phyloP scores from a whole-genome alignment of 2,113 vertebrate species.

The Eleginops maclovinus region DNA sequence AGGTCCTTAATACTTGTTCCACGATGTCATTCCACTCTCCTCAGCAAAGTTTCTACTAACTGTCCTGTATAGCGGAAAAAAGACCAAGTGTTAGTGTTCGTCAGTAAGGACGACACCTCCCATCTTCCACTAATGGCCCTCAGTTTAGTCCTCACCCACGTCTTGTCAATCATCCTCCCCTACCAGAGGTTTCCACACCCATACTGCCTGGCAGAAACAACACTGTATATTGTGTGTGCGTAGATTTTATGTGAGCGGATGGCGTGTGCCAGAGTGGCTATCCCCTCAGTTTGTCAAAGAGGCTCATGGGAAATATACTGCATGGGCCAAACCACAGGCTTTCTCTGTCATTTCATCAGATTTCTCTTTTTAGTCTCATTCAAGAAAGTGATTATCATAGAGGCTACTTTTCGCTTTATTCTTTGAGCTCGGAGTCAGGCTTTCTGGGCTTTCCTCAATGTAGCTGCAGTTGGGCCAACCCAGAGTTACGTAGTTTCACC shows the following conservation, averaged over 20 bases:
- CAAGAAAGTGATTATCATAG: constrained; percentile 74
- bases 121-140: constrained; percentile 30
- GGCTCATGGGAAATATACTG: constrained; percentile 80
- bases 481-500: constrained; percentile 30
- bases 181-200: constrained; percentile 63
- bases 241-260: constrained; percentile 71
- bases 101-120: constrained; percentile 40
- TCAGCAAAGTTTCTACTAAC: constrained; percentile 31
- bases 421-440: constrained; percentile 32
- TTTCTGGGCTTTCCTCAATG: constrained; percentile 57
- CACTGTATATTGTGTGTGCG: constrained; percentile 52
- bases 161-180: constrained; percentile 66
- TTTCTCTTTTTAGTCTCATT: constrained; percentile 77
- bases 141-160: constrained; percentile 45
- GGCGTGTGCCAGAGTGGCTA: constrained; percentile 82
- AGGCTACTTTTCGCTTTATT: constrained; percentile 56
- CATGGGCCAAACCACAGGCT: constrained; percentile 80
- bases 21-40: constrained; percentile 43
- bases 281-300: constrained; percentile 81
- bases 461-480: constrained; percentile 42
- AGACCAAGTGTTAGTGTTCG: constrained; percentile 30
- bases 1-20: constrained; percentile 7
- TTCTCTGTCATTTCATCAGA: constrained; percentile 83
- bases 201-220: constrained; percentile 55
- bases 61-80: constrained; percentile 55